These are phyloP conservation scores for Plutella xylostella DNA, from an alignment of 2,888 invertebrate species.

Conservation along the genomic window DNA sequence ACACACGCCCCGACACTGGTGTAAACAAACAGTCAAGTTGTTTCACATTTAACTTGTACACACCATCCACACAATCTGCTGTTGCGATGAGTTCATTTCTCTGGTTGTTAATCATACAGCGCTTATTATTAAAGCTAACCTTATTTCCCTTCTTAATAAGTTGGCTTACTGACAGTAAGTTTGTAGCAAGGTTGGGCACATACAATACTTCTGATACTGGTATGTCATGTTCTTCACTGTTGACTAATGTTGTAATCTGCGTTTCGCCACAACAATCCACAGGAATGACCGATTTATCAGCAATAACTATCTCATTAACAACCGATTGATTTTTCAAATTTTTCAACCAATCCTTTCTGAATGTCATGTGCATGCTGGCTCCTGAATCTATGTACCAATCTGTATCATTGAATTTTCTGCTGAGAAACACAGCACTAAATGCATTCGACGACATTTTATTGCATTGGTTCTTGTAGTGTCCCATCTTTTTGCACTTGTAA, in stretches of 20 bases:
- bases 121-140: slow-evolving; percentile 6
- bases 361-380: slow-evolving; percentile 1
- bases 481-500: slow-evolving; percentile 8
- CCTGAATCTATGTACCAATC: slow-evolving; percentile 6
- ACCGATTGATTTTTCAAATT: not conserved
- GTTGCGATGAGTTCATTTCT: slow-evolving; percentile 4
- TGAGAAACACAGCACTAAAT: slow-evolving; percentile 16
- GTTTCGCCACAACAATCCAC: slow-evolving; percentile 10
- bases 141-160: slow-evolving; percentile 11
- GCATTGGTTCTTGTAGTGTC: slow-evolving; percentile 12
- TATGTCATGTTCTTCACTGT: slow-evolving; percentile 2
- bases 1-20: not conserved
- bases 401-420: slow-evolving; percentile 9
- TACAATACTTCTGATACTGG: slow-evolving; percentile 9
- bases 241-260: slow-evolving; percentile 6
- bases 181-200: slow-evolving; percentile 10
- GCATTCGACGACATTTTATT: slow-evolving; percentile 12
- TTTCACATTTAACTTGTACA: slow-evolving; percentile 4
- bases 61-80: slow-evolving; percentile 5
- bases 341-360: not conserved
- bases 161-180: slow-evolving; percentile 12
- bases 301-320: not conserved
- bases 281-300: slow-evolving; percentile 6
- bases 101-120: slow-evolving; percentile 8
- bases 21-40: not conserved